Base-by-base conservation (phyloP, 1,140 invertebrate species). In the Mylabris phalerata region DNA sequence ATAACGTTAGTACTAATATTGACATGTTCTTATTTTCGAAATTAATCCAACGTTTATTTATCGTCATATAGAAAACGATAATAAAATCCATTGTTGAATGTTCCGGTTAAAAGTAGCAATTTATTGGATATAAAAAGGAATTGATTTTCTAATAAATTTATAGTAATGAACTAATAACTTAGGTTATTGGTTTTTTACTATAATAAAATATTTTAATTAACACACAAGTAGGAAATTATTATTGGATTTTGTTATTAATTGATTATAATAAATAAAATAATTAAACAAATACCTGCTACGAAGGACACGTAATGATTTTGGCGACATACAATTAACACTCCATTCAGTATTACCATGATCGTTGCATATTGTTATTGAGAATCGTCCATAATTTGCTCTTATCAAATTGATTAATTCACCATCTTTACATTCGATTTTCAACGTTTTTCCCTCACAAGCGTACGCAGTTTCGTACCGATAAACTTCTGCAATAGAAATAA, bases 351-450 rank as follows among this genome's bases (percentile, higher is more conserved):
- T 88, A 55, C 93, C 93, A 72, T 95, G 90, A 70, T 94, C 91
- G 75, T 98, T 98, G 80, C 94, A 98, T 73, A 96, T 92, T 67
- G 91, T 93, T 75, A 96, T 94, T 57, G 90, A 93, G 78, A 94
- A 98, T 62, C 94, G 83, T 46, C 94, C 94, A 74, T 95, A 98
- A 80, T 96, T 96, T 60, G 93, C 94, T 59, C 93, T 83, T 68
- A 95, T 92, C 59, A 97, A 80, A 70, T 94, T 88, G 66, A 98
- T 97, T 45, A 93, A 78, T 68, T 90, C 86, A 3, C 90, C 92
- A 54, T 89, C 86, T 48, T 85, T 84, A 77, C 94, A 98, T 66
- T 89, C 85, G 60, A 98, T 90, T 71, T 86, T 85, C 68, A 98
- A 77, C 48, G 84, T 86, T 73, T 90, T 92, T 58, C 92, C 92